Conservation (phyloP, 2,113 vertebrate genomes). For the Meleagris gallopavo region DNA sequence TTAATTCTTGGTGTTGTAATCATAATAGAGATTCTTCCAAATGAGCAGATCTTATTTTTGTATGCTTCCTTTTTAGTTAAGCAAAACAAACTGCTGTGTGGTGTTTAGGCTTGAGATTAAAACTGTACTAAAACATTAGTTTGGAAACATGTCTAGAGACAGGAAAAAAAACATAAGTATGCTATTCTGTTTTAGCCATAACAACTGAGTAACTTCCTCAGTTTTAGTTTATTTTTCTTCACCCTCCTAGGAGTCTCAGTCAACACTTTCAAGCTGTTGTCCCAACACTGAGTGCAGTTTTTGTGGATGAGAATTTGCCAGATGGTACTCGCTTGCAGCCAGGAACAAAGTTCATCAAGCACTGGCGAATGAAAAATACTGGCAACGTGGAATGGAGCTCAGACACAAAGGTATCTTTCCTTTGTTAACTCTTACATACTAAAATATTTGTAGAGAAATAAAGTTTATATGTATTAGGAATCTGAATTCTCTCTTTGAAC, state of each 20-base stretch:
- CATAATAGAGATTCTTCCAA: not conserved
- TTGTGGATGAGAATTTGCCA: slow-evolving; percentile 99
- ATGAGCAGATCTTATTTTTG: not conserved
- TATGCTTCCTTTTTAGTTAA: not conserved
- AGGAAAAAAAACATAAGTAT: not conserved
- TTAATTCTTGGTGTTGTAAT: not conserved
- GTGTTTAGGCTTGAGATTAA: not conserved
- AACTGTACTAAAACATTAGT: not conserved
- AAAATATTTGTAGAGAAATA: not conserved
- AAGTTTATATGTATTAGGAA: not conserved
- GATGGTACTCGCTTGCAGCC: slow-evolving; percentile 94
- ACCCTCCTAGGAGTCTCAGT: slow-evolving; percentile 80
- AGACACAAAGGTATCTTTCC: slow-evolving; percentile 88
- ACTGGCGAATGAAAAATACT: slow-evolving; percentile 98
- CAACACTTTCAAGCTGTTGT: slow-evolving; percentile 88
- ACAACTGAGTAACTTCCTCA: not conserved
- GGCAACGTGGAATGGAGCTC: slow-evolving; percentile 92
- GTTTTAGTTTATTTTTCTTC: not conserved
- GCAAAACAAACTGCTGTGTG: not conserved
- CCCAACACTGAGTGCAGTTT: slow-evolving; percentile 92
- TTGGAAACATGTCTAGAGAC: not conserved
- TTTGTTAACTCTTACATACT: not conserved
- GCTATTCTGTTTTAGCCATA: not conserved
- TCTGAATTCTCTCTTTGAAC: not conserved
- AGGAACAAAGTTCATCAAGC: slow-evolving; percentile 95